Conservation (phyloP, 2,113 vertebrate species). For the Phrynosoma blainvillii region DNA sequence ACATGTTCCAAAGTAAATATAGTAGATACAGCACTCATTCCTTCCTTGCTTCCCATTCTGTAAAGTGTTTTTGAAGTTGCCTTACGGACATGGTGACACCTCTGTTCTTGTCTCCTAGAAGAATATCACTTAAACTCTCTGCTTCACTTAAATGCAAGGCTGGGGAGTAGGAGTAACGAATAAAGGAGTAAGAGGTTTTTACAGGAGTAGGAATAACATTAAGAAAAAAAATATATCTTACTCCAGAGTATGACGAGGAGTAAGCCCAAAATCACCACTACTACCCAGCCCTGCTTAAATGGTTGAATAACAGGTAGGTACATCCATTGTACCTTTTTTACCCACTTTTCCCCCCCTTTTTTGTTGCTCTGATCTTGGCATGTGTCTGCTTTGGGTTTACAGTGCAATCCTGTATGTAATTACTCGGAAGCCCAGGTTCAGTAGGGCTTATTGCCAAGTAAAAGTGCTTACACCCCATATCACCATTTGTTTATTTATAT, state of each 20-base stretch:
- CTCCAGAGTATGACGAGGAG: no score
- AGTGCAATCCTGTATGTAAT: not conserved
- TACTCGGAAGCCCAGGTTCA: not conserved
- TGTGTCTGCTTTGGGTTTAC: not conserved
- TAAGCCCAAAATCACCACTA: no score
- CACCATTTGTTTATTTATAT: not conserved
- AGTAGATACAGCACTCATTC: not conserved
- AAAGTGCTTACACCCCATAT: no score
- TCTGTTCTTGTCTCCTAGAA: no score
- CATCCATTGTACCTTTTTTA: not conserved
- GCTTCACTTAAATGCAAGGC: not conserved
- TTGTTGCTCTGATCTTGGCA: not conserved
- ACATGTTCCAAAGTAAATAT: not conserved
- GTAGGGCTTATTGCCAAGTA: not conserved
- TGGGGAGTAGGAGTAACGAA: no score
- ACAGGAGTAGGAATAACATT: no score
- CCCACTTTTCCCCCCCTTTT: not conserved
- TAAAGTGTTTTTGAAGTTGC: no score
- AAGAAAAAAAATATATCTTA: no score
- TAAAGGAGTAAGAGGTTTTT: no score
- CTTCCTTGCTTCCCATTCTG: not conserved
- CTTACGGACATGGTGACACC: not conserved
- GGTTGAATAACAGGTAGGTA: no score
- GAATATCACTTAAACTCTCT: no score
- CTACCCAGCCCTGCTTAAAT: not conserved